Evolutionary conservation across 2,113 vertebrate species (phyloP).

Genomic region (Leptobrachium leishanense): DNA sequence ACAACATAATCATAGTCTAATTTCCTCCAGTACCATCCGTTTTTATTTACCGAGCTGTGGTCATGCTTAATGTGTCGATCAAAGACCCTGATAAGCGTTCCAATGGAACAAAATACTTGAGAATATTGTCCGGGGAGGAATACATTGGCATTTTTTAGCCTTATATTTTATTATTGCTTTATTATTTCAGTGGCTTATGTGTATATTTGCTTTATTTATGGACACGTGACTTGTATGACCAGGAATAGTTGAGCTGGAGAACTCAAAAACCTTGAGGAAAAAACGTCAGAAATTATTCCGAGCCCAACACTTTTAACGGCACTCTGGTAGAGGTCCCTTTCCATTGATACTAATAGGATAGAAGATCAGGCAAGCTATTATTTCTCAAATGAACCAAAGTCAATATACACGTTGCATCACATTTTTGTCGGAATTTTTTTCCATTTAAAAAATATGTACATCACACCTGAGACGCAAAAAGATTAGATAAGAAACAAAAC

Average conservation of each 20-base stretch:
- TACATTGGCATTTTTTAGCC: slow-evolving; percentile 26
- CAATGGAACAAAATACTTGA: slow-evolving; percentile 4
- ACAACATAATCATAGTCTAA: slow-evolving; percentile 26
- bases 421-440: too few species aligned
- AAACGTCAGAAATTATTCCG: background rate
- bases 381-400: too few species aligned
- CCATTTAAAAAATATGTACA: too few species aligned
- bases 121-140: background rate
- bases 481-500: too few species aligned
- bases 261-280: background rate
- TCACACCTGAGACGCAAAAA: too few species aligned
- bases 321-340: too few species aligned
- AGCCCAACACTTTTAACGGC: background rate
- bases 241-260: slow-evolving; percentile 11
- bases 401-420: too few species aligned
- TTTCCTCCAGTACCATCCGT: background rate
- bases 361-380: too few species aligned
- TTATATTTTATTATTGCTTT: slow-evolving; percentile 33
- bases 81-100: background rate
- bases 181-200: slow-evolving; percentile 1
- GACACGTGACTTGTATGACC: background rate
- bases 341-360: too few species aligned
- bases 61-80: slow-evolving; percentile 4
- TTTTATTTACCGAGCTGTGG: slow-evolving; percentile 2
- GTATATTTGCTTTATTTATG: background rate